Evolutionary conservation across 2,797 vertebrate species (phyloP).

Genomic region (Sebastes cheni): DNA sequence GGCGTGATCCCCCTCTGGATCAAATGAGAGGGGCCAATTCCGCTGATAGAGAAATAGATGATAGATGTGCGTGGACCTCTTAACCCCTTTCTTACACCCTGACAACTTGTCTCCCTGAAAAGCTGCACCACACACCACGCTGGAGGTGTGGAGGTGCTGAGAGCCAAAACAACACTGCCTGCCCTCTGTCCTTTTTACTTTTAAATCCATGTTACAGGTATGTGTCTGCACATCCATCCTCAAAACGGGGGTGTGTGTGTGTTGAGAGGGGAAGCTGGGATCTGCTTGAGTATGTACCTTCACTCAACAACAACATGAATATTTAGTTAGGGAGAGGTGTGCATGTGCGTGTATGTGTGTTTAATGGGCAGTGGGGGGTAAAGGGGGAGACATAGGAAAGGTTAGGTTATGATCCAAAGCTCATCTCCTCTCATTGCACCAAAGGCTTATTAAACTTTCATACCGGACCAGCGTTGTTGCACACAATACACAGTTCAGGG

Average conservation of each 20-base stretch:
- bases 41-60: constrained; percentile 32
- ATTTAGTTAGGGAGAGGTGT: constrained; percentile 50
- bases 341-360: constrained; percentile 51
- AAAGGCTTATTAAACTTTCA: constrained; percentile 76
- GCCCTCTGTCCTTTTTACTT: not conserved
- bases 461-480: constrained; percentile 57
- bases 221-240: constrained; percentile 32
- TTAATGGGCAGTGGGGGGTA: constrained; percentile 47
- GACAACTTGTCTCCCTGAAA: constrained; percentile 12
- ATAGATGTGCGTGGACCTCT: constrained; percentile 34
- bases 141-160: constrained; percentile 2
- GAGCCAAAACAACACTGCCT: constrained; percentile 20
- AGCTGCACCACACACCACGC: not conserved
- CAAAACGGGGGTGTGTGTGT: not conserved
- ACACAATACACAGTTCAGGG: constrained; percentile 44
- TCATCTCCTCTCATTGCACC: constrained; percentile 65
- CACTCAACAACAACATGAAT: constrained; percentile 53
- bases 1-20: not conserved
- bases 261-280: constrained; percentile 1
- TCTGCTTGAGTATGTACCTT: constrained; percentile 18
- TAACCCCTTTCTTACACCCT: constrained; percentile 34
- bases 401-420: constrained; percentile 64
- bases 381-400: constrained; percentile 19
- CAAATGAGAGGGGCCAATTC: not conserved
- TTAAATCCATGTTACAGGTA: constrained; percentile 9